Conservation (phyloP, 2,797 vertebrate genomes). For the Threskiornis aethiopicus region DNA sequence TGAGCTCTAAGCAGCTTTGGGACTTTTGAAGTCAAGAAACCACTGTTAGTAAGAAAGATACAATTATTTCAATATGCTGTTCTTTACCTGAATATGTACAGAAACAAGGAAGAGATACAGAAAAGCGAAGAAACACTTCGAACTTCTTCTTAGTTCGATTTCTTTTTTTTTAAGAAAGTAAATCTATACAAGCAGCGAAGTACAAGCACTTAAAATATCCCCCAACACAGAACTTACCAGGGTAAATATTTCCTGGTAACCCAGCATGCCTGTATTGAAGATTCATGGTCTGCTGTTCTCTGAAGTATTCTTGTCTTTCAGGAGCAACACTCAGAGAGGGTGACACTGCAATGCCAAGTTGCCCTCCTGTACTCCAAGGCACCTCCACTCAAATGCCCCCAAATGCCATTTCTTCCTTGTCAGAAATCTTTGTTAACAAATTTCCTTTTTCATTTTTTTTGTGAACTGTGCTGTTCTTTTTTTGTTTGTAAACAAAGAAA, state of each 20-base stretch:
- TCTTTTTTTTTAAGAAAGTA: not conserved
- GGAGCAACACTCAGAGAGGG: not conserved
- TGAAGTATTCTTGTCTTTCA: not conserved
- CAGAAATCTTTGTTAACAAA: conserved; percentile 35
- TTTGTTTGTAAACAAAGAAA: conserved; percentile 60
- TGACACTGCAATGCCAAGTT: not conserved
- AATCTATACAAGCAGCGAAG: not conserved
- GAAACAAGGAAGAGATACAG: not conserved
- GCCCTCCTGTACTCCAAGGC: not conserved
- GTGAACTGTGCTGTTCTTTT: conserved; percentile 11
- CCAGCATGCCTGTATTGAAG: not conserved
- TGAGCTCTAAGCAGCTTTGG: not conserved
- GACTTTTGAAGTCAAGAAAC: not conserved
- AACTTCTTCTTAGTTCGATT: not conserved
- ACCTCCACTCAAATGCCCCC: not conserved
- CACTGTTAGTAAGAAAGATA: not conserved
- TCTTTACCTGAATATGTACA: not conserved
- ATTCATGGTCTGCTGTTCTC: not conserved
- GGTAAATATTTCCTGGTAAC: conserved; percentile 2
- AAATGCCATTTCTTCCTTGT: not conserved
- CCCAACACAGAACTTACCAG: not conserved
- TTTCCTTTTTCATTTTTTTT: not conserved
- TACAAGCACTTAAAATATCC: not conserved
- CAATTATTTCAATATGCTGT: not conserved
- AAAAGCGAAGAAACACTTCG: not conserved